Evolutionary conservation across 2,888 invertebrate genomes (phyloP).

Genomic region (Rugalucina vietnamica): DNA sequence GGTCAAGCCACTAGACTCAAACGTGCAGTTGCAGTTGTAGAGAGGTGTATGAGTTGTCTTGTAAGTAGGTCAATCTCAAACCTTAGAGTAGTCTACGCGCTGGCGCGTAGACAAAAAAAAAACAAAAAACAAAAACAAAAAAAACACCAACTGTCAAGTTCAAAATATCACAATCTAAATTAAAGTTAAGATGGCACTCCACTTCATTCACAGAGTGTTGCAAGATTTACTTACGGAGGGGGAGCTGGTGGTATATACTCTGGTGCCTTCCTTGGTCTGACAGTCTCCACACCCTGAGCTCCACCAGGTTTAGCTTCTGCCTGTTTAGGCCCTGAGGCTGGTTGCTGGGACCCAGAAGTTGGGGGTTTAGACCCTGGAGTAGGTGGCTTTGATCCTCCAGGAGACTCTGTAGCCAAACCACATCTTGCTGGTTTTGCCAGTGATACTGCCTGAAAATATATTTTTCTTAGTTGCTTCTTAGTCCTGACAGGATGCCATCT

Average conservation of each 20-base stretch:
- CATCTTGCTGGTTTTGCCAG: background rate
- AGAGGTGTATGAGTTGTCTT: too few relatives aligned
- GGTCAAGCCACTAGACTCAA: too few relatives aligned
- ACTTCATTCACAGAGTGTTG: too few relatives aligned
- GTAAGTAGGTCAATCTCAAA: too few relatives aligned
- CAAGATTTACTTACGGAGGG: constrained; percentile 1
- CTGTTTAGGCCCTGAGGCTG: background rate
- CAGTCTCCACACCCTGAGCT: background rate
- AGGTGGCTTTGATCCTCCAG: background rate
- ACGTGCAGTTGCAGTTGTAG: too few relatives aligned
- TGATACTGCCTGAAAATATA: background rate
- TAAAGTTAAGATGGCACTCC: too few relatives aligned
- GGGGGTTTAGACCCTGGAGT: background rate
- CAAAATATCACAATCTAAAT: too few relatives aligned
- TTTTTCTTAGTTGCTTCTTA: background rate
- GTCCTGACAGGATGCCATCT: background rate
- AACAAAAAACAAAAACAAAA: too few relatives aligned
- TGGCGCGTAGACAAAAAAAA: too few relatives aligned
- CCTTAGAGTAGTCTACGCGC: too few relatives aligned
- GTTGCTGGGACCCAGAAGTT: background rate
- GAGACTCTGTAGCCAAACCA: background rate
- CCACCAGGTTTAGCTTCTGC: background rate
- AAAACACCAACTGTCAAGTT: too few relatives aligned
- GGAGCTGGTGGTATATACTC: background rate
- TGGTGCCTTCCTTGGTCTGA: background rate